Evolutionary conservation across 2,888 invertebrate species (phyloP), one percentile per base, ranked within the genome.

Genomic region (Drosophila nr. perissopoda): DNA sequence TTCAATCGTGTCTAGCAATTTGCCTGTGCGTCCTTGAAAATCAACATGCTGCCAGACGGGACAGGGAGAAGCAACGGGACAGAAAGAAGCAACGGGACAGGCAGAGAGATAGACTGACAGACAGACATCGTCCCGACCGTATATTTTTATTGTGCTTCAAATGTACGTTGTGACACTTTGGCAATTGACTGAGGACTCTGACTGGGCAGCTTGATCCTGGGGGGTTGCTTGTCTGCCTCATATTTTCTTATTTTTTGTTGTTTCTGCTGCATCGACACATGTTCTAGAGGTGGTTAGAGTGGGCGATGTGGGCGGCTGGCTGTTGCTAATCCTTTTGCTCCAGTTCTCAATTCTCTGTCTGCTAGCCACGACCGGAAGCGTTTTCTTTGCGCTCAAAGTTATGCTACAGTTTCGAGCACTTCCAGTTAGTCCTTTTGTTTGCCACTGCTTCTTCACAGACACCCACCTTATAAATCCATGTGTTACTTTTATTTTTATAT

Each of bases 121-220:
- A 68, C 53, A 70, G 61, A 76, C 74, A 66, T 61, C 73, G 81
- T 63, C 62, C 71, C 74, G 62, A 73, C 67, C 63, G 68, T 80
- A 70, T 69, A 78, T 81, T 66, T 76, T 74, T 75, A 68, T 71
- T 85, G 74, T 87, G 69, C 83, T 79, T 81, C 78, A 73, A 83
- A 85, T 70, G 73, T 79, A 81, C 77, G 79, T 88, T 82, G 88
- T 89, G 89, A 86, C 85, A 86, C 85, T 89, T 88, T 89, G 82
- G 61, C 75, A 82, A 86, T 80, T 82, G 82, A 82, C 82, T 74
- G 70, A 70, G 68, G 42, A 68, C 42, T 57, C 70, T 52, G 57
- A 21, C 53, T 57, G 62, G 40, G 64, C 72, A 58, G 61, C 64
- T 57, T 54, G 34, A 46, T 70, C n/a, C 54, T 38, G 11, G 29